Evolutionary conservation across 2,797 vertebrate genomes (phyloP).

Genomic region (Tarsius wallacei): DNA sequence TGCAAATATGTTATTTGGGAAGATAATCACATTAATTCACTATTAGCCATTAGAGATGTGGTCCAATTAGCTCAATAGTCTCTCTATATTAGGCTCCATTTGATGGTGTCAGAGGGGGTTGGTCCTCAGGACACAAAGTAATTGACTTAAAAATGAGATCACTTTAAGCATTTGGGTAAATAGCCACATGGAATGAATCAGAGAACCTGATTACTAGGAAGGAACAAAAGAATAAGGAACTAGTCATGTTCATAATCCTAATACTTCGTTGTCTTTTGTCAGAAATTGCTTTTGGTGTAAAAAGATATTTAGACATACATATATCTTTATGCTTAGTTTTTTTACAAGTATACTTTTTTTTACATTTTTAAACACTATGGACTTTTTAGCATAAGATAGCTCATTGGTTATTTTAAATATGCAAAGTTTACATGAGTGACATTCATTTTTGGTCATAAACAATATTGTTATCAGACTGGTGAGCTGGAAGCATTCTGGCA

Average conservation of each 20-base stretch:
- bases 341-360: neutral
- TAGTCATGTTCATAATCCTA: neutral
- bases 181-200: neutral
- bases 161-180: neutral
- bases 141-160: conserved; percentile 4
- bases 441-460: neutral
- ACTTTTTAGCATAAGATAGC: neutral
- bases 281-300: neutral
- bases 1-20: conserved; percentile 72
- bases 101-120: neutral
- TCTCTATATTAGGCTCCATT: neutral
- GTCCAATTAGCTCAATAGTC: conserved; percentile 61
- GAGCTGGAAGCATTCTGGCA: neutral
- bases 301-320: neutral
- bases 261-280: neutral
- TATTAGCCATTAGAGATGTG: conserved; percentile 54
- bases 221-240: neutral
- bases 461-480: neutral
- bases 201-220: neutral
- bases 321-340: neutral
- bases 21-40: conserved; percentile 65
- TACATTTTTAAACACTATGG: neutral
- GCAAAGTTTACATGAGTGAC: neutral
- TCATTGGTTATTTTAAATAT: conserved; percentile 6
- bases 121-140: neutral